These are phyloP conservation scores for Calephelis perditalis DNA, from an alignment of 2,888 invertebrate genomes.

Conservation along the genomic window DNA sequence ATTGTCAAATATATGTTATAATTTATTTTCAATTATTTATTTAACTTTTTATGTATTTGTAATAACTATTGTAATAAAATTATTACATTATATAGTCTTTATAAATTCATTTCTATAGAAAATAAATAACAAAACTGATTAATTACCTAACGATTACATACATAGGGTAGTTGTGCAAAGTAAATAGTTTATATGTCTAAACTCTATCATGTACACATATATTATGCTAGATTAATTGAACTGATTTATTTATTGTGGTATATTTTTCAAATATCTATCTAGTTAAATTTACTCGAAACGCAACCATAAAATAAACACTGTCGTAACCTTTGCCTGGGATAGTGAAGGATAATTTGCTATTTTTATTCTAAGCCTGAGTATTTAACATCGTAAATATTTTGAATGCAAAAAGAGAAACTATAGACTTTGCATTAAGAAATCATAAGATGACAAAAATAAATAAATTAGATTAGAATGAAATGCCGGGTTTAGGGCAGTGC, in stretches of 20 bases:
- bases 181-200: slow-evolving; percentile 17
- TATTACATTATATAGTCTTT: background rate
- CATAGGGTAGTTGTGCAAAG: slow-evolving; percentile 16
- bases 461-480: background rate
- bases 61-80: slow-evolving; percentile 8
- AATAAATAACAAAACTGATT: background rate
- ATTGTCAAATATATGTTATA: slow-evolving; percentile 1
- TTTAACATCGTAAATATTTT: slow-evolving; percentile 9
- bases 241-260: slow-evolving; percentile 16
- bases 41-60: background rate
- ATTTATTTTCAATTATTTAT: background rate
- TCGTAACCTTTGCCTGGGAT: slow-evolving; percentile 12
- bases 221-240: slow-evolving; percentile 15
- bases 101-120: background rate
- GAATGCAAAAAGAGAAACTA: background rate
- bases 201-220: slow-evolving; percentile 16
- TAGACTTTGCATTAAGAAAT: background rate
- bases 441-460: background rate
- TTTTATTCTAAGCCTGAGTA: slow-evolving; percentile 6
- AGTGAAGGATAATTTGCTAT: slow-evolving; percentile 13
- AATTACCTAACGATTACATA: slow-evolving; percentile 7
- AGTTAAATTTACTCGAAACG: slow-evolving; percentile 17
- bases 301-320: slow-evolving; percentile 14
- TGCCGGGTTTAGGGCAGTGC: background rate
- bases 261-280: slow-evolving; percentile 20